Conservation (phyloP, 2,797 vertebrate genomes). For the Cephalopachus bancanus region DNA sequence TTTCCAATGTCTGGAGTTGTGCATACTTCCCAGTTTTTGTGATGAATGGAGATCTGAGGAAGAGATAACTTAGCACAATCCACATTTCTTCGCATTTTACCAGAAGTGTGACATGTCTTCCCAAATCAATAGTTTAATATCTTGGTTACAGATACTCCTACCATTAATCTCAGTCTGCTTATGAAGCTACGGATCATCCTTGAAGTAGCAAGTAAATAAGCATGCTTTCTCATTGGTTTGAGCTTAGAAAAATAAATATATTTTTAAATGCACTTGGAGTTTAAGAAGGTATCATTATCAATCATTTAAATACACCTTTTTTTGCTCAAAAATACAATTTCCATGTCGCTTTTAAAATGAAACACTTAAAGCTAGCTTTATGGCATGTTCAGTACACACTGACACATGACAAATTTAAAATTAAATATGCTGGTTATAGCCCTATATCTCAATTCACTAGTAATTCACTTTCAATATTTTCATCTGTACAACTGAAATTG, state of each 20-base stretch:
- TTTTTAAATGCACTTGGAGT: constrained; percentile 72
- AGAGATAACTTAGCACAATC: not conserved
- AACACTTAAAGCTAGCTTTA: constrained; percentile 48
- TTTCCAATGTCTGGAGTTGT: not conserved
- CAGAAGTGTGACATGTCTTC: constrained; percentile 41
- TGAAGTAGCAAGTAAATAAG: constrained; percentile 76
- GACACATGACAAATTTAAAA: constrained; percentile 58
- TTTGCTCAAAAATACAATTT: constrained; percentile 53
- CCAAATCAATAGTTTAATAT: constrained; percentile 70
- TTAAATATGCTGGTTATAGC: constrained; percentile 60
- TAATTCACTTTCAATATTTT: constrained; percentile 69
- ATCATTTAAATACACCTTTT: constrained; percentile 54
- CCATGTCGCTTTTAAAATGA: constrained; percentile 54
- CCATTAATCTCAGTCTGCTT: constrained; percentile 76
- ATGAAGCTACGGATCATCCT: constrained; percentile 70
- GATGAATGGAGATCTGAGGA: not conserved
- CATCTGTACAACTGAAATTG: constrained; percentile 48
- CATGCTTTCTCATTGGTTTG: constrained; percentile 71
- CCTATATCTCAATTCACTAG: constrained; percentile 57
- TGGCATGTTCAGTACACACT: not conserved
- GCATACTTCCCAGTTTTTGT: not conserved
- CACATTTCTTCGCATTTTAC: not conserved
- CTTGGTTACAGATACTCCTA: constrained; percentile 70
- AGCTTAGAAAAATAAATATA: constrained; percentile 63
- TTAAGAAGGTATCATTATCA: constrained; percentile 43